phyloP scores from a whole-genome alignment of 2,888 invertebrate genomes.

The Yponomeuta plumbellus region DNA sequence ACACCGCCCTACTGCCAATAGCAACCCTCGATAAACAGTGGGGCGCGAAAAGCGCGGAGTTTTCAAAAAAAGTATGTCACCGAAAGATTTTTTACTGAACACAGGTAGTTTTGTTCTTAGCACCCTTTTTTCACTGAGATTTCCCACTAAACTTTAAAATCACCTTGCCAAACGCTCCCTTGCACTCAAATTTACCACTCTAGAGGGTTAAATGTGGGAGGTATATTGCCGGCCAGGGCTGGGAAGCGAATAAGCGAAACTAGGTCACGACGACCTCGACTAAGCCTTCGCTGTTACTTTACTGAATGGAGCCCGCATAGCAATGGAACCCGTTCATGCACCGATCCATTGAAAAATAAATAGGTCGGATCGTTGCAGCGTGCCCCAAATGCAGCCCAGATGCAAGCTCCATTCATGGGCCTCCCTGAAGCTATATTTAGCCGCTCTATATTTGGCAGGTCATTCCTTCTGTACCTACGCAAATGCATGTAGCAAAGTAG shows the following conservation, averaged over 20 bases:
- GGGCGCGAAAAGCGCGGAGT: not conserved
- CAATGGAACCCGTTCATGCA: constrained; percentile 69
- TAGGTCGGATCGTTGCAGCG: constrained; percentile 74
- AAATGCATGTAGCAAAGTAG: constrained; percentile 68
- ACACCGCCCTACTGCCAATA: constrained; percentile 14
- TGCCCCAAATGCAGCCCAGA: constrained; percentile 50
- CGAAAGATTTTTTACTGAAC: constrained; percentile 23
- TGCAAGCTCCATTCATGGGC: constrained; percentile 57
- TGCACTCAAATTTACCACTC: not conserved
- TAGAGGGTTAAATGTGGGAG: constrained; percentile 11
- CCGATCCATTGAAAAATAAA: constrained; percentile 72
- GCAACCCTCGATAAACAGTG: not conserved
- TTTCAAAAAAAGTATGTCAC: constrained; percentile 18
- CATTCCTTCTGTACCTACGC: constrained; percentile 60
- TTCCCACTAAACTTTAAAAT: not conserved
- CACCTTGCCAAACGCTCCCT: not conserved
- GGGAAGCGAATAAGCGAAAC: constrained; percentile 37
- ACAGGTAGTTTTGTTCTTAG: not conserved
- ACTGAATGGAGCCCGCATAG: constrained; percentile 66
- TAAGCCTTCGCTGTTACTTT: constrained; percentile 59
- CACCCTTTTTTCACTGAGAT: not conserved
- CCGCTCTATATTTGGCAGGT: constrained; percentile 72
- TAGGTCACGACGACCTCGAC: constrained; percentile 65
- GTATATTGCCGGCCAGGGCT: constrained; percentile 19
- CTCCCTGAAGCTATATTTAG: constrained; percentile 60